phyloP scores from a whole-genome alignment of 2,888 invertebrate genomes.

The Lasioglossum marginatum region DNA sequence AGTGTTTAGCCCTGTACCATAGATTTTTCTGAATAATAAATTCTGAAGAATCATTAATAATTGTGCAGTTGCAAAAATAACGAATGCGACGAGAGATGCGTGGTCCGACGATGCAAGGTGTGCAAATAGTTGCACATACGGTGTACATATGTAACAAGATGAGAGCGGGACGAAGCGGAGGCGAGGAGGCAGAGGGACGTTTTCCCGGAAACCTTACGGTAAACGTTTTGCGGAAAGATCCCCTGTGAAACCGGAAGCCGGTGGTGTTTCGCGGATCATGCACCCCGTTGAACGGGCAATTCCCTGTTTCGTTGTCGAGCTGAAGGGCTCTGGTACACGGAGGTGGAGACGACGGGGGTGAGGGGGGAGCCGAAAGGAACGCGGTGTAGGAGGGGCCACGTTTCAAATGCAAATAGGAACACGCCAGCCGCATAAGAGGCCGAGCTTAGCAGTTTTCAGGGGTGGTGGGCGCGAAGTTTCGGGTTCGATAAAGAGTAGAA shows the following conservation, averaged over 20 bases:
- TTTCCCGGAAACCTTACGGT: not conserved
- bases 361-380: not conserved
- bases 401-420: slow-evolving; percentile 57
- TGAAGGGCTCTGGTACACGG: not conserved
- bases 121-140: not conserved
- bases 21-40: too few relatives aligned
- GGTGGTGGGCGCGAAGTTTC: slow-evolving; percentile 29
- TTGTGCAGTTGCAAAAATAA: too few relatives aligned
- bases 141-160: not conserved
- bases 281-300: slow-evolving; percentile 50
- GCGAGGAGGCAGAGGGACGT: not conserved
- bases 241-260: slow-evolving; percentile 23
- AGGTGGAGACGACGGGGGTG: not conserved
- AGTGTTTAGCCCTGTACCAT: too few relatives aligned
- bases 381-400: slow-evolving; percentile 13
- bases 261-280: slow-evolving; percentile 44
- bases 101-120: not conserved
- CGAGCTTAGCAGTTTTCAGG: slow-evolving; percentile 32
- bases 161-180: not conserved
- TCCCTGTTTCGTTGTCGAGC: slow-evolving; percentile 25
- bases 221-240: slow-evolving; percentile 7
- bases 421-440: slow-evolving; percentile 22
- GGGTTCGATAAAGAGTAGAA: slow-evolving; percentile 46
- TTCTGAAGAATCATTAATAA: too few relatives aligned
- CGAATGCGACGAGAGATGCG: too few relatives aligned